These are phyloP conservation scores for Penaeus chinensis DNA, from an alignment of 1,140 invertebrate species.

Conservation along the genomic window DNA sequence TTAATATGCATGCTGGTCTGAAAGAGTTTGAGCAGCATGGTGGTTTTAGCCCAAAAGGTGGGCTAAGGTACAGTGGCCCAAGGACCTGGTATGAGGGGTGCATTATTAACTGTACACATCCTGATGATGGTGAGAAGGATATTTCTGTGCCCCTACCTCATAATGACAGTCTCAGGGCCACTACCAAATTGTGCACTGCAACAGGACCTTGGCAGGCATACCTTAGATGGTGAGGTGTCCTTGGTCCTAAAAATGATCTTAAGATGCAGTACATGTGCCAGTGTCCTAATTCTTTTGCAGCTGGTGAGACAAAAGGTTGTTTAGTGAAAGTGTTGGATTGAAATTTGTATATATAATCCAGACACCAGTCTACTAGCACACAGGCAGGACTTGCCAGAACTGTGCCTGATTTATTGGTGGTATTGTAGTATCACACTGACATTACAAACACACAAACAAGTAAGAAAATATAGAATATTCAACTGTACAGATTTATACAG, in stretches of 20 bases:
- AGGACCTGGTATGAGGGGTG: slow-evolving; percentile 15
- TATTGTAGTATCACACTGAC: slow-evolving; percentile 53
- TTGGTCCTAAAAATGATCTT: slow-evolving; percentile 13
- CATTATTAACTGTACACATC: background rate
- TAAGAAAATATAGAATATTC: slow-evolving; percentile 64
- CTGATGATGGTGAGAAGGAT: background rate
- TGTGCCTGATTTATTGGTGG: slow-evolving; percentile 42
- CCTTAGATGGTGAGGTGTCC: no score
- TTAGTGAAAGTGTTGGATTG: slow-evolving; percentile 24
- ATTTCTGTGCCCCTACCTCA: no score
- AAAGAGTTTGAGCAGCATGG: slow-evolving; percentile 44
- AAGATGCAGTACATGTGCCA: slow-evolving; percentile 50
- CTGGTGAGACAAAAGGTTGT: slow-evolving; percentile 41
- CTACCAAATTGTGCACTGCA: slow-evolving; percentile 32
- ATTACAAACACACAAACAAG: slow-evolving; percentile 64
- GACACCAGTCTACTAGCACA: slow-evolving; percentile 44
- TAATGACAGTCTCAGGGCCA: no score
- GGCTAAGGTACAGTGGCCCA: slow-evolving; percentile 7
- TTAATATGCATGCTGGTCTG: background rate
- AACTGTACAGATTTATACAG: slow-evolving; percentile 63
- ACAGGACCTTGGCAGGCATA: background rate
- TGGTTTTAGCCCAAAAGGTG: slow-evolving; percentile 9
- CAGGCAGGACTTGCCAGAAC: slow-evolving; percentile 43
- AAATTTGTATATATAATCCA: slow-evolving; percentile 22
- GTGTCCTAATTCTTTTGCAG: slow-evolving; percentile 41